Percentiles rank a stretch among this genome's conserved stretches.
Conservation (phyloP, 2,113 vertebrate species). For the Rhegmatorhina hoffmannsi region DNA sequence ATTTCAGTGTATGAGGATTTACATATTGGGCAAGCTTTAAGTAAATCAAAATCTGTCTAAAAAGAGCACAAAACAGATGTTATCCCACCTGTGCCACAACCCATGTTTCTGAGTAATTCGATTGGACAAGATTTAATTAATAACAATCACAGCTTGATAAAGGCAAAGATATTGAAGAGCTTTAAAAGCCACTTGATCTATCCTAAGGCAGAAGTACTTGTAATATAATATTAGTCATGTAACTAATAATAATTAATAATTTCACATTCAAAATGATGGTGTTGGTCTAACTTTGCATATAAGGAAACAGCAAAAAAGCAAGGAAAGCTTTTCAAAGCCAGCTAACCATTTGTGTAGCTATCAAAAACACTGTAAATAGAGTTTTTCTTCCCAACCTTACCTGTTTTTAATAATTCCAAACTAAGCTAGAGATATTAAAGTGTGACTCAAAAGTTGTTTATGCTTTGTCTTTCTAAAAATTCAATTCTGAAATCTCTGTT, state of each 20-base stretch:
- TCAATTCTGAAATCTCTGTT: background rate
- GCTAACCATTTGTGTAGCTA: background rate
- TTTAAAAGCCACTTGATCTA: conserved; percentile 45
- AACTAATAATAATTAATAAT: background rate
- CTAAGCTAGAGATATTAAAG: background rate
- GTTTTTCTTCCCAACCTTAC: background rate
- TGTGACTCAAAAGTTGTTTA: background rate
- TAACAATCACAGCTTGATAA: background rate
- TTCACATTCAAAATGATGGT: background rate
- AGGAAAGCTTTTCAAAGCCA: background rate
- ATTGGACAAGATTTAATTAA: background rate
- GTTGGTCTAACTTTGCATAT: background rate
- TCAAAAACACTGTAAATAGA: background rate
- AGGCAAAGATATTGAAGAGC: background rate
- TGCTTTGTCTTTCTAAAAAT: background rate
- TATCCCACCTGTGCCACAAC: background rate
- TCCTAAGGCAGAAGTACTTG: background rate
- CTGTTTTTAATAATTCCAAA: background rate
- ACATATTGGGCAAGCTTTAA: background rate
- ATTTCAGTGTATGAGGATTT: background rate
- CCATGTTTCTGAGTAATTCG: background rate
- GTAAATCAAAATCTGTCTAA: background rate
- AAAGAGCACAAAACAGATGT: background rate
- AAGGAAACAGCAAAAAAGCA: background rate
- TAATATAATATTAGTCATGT: background rate